Evolutionary conservation across 2,113 vertebrate genomes (phyloP), one percentile per base, ranked within the genome.

Genomic region (Tachysurus fulvidraco): DNA sequence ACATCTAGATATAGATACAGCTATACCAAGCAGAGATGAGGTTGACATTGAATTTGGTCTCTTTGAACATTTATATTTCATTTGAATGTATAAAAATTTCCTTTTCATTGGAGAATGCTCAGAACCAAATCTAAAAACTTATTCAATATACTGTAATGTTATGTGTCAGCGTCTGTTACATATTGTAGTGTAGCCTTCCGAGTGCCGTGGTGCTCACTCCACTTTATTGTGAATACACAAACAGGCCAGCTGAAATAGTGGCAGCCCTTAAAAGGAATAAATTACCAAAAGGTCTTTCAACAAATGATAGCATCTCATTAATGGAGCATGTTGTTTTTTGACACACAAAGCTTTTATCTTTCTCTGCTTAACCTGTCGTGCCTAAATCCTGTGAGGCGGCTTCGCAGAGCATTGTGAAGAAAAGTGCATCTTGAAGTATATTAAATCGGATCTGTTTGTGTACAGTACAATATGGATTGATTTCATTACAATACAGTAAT

Each of bases 1-100:
- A 59, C 17, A 50, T 59, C 14, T 85, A 57, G n/a, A 36, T 73
- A 50, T 79, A 67, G 59, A 55, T 78, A 25, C 64, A 54, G 59
- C 46, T 77, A 73, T 79, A 65, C 74, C 30, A 25, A 78, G 73
- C 41, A 41, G n/a, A 65, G 36, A 54, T 41, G 60, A 52, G 77
- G 69, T 77, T 71, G n/a, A 6, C 36, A 69, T 69, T 41, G 6
- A 30, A 69, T 36, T 69, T 5, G 36, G 14, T 36, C 5, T 36
- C n/a, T n/a, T 28, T 30, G 4, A 69, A 69, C 28, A 71, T 41
- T 41, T 41, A 2, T 17, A 19, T 2, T 28, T 2, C 1, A 9
- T 71, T 44, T 71, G 67, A 9, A 10, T 71, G 3, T 71, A 41
- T 21, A 71, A 71, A 19, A 41, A 73, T 30, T 36, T 36, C 0